Evolutionary conservation across 1,140 invertebrate species (phyloP).

Genomic region (Glomeris maerens): DNA sequence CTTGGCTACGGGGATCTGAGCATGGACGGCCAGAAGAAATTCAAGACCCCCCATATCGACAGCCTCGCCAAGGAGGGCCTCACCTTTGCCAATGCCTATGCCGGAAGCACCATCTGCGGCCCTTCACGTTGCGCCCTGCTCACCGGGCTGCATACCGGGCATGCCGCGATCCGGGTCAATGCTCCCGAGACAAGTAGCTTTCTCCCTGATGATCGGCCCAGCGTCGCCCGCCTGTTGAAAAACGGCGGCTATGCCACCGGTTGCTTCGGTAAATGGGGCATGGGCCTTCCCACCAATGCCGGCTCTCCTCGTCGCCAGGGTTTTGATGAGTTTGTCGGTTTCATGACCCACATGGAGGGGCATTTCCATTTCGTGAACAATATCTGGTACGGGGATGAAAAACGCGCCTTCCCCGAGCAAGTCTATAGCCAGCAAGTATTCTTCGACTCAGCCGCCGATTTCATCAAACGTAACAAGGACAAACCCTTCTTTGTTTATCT

Average conservation of each 20-base stretch:
- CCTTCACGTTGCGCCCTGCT: constrained; percentile 30
- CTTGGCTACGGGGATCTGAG: constrained; percentile 31
- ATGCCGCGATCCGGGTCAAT: too few species aligned
- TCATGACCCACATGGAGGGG: not conserved
- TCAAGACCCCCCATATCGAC: constrained; percentile 31
- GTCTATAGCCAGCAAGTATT: too few species aligned
- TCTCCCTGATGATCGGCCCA: not conserved
- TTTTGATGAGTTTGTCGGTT: not conserved
- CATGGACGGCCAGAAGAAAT: constrained; percentile 27
- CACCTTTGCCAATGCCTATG: constrained; percentile 26
- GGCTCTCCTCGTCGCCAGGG: too few species aligned
- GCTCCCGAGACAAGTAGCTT: not conserved
- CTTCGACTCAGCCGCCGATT: too few species aligned
- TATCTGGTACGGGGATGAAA: not conserved
- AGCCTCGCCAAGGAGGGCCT: constrained; percentile 23
- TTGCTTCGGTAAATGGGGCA: not conserved
- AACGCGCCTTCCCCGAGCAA: not conserved
- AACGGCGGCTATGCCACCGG: not conserved
- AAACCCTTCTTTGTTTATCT: not conserved
- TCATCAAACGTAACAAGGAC: too few species aligned
- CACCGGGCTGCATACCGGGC: constrained; percentile 20
- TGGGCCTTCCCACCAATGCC: not conserved
- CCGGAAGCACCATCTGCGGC: constrained; percentile 28
- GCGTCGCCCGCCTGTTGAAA: not conserved
- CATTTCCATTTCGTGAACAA: too few species aligned